Percentiles rank a stretch among this genome's conserved stretches.
Conservation (phyloP, 2,888 invertebrate species). For the Gonocerus acuteangulatus region DNA sequence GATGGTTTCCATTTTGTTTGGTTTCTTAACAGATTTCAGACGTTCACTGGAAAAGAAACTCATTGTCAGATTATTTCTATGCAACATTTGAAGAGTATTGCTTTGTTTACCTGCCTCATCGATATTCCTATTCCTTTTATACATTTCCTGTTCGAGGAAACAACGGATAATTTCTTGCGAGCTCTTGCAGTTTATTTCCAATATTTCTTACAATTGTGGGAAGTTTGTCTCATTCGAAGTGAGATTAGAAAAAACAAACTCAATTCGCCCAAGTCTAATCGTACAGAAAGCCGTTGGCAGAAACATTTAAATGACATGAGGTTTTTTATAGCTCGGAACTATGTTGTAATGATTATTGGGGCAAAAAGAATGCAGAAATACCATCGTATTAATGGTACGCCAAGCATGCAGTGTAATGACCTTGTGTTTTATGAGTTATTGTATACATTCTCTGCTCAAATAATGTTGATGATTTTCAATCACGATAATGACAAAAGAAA, state of each 20-base stretch:
- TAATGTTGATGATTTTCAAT: slow-evolving; percentile 18
- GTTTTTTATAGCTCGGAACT: slow-evolving; percentile 10
- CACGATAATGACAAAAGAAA: neutral
- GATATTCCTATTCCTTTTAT: slow-evolving; percentile 14
- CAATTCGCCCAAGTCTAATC: neutral
- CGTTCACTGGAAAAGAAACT: neutral
- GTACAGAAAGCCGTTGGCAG: slow-evolving; percentile 1
- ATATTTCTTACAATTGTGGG: slow-evolving; percentile 16
- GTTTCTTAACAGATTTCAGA: slow-evolving; percentile 10
- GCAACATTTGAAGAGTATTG: slow-evolving; percentile 3
- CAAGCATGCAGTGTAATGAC: neutral
- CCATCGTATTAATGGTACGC: slow-evolving; percentile 4
- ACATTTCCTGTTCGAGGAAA: slow-evolving; percentile 11
- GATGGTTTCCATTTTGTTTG: slow-evolving; percentile 17
- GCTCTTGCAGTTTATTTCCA: slow-evolving; percentile 17
- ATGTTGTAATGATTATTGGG: slow-evolving; percentile 1
- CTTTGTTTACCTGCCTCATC: slow-evolving; percentile 1
- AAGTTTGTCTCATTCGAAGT: slow-evolving; percentile 2
- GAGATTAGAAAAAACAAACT: slow-evolving; percentile 17
- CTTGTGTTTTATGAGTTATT: neutral
- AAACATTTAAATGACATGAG: slow-evolving; percentile 17
- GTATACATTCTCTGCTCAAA: slow-evolving; percentile 13
- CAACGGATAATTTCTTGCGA: slow-evolving; percentile 8
- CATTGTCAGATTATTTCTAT: slow-evolving; percentile 5
- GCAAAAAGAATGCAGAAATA: neutral